Conservation (phyloP, 2,113 vertebrate species). For the Callaeas wilsoni region DNA sequence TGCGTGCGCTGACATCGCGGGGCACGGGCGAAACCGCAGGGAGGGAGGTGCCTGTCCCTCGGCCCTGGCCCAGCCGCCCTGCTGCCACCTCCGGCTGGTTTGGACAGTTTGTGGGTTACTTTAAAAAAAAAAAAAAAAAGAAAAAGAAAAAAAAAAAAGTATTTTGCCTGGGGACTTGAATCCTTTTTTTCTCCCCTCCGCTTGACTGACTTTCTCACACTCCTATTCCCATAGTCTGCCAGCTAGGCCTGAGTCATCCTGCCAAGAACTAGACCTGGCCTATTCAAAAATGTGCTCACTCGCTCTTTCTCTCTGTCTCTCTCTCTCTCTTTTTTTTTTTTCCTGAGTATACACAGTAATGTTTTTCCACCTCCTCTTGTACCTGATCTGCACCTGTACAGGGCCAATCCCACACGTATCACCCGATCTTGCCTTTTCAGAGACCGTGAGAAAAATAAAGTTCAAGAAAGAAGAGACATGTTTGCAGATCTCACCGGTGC, state of each 20-base stretch:
- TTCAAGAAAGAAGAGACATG: conserved; percentile 64
- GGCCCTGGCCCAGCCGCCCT: neutral
- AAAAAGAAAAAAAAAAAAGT: neutral
- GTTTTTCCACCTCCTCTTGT: conserved; percentile 60
- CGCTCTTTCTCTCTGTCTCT: neutral
- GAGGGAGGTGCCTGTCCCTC: neutral
- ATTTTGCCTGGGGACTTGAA: conserved; percentile 60
- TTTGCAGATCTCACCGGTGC: conserved; percentile 40
- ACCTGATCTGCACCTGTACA: conserved; percentile 85
- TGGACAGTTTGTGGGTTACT: conserved; percentile 1
- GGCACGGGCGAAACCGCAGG: neutral
- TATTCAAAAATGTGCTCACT: conserved; percentile 63
- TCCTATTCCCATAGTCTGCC: conserved; percentile 81
- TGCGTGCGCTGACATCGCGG: neutral
- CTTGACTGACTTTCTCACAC: conserved; percentile 95
- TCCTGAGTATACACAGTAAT: conserved; percentile 35
- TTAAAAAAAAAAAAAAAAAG: neutral
- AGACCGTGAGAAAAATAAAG: conserved; percentile 80
- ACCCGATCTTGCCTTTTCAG: conserved; percentile 78
- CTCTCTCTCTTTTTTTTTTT: neutral
- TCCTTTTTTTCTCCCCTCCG: conserved; percentile 32
- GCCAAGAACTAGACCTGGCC: conserved; percentile 72
- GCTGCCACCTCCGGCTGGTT: neutral
- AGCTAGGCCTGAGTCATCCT: conserved; percentile 76
- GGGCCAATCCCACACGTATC: conserved; percentile 76